Conservation (phyloP, 2,113 vertebrate species). For the Recurvirostra avosetta region DNA sequence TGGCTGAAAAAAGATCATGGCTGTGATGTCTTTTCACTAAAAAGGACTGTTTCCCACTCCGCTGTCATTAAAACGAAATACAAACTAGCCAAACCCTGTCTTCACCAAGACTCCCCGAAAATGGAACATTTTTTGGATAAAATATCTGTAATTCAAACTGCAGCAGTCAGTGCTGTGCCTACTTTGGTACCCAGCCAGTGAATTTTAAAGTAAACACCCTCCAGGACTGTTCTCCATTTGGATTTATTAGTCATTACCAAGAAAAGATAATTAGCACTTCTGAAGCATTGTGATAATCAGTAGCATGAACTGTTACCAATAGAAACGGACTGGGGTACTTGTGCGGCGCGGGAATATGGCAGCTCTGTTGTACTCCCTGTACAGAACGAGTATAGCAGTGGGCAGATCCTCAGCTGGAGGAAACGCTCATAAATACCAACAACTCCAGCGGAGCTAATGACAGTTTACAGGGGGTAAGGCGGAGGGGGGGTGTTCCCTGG, state of each 20-base stretch:
- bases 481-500: not conserved
- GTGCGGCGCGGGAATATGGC: not conserved
- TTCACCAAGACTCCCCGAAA: not conserved
- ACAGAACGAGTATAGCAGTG: not conserved
- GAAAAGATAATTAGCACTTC: slow-evolving; percentile 61
- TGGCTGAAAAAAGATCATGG: not conserved
- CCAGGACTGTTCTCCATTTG: slow-evolving; percentile 53
- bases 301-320: slow-evolving; percentile 32
- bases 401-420: slow-evolving; percentile 22
- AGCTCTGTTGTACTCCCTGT: not conserved
- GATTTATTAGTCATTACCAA: slow-evolving; percentile 62
- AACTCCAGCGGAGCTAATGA: not conserved
- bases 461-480: not conserved
- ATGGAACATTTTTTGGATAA: not conserved
- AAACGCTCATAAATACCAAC: not conserved
- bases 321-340: not conserved
- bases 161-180: slow-evolving; percentile 11
- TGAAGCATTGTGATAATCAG: slow-evolving; percentile 46
- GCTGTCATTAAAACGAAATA: not conserved
- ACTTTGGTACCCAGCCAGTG: slow-evolving; percentile 22
- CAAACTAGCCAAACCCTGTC: not conserved
- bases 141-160: slow-evolving; percentile 22
- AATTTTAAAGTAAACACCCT: slow-evolving; percentile 58
- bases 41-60: not conserved
- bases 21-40: not conserved